Evolutionary conservation across 2,888 invertebrate species (phyloP).

Genomic region (Ormyrus rosae): DNA sequence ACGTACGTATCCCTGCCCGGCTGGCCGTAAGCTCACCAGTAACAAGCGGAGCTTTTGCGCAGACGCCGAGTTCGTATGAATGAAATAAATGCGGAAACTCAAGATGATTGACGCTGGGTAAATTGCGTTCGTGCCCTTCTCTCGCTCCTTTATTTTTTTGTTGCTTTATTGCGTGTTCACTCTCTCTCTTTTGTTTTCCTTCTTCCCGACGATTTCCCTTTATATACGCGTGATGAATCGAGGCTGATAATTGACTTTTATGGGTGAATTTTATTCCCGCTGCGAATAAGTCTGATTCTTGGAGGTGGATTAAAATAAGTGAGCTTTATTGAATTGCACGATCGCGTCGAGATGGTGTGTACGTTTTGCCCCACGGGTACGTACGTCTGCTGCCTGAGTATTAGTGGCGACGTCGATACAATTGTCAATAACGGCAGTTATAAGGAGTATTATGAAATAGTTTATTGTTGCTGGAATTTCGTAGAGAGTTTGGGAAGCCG

Average conservation of each 20-base stretch:
- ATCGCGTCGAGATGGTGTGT: neutral
- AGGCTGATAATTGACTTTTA: constrained; percentile 36
- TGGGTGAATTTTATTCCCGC: constrained; percentile 22
- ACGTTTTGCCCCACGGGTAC: neutral
- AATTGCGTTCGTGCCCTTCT: constrained; percentile 13
- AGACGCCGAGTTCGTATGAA: constrained; percentile 1
- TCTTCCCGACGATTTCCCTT: neutral
- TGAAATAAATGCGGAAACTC: constrained; percentile 37
- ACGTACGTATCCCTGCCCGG: constrained; percentile 50
- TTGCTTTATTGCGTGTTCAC: neutral
- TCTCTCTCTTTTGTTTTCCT: neutral
- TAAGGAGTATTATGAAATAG: constrained; percentile 13
- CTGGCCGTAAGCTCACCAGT: constrained; percentile 61
- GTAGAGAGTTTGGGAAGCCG: too few species aligned
- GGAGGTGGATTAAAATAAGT: constrained; percentile 31
- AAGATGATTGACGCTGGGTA: constrained; percentile 25
- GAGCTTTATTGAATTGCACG: constrained; percentile 20
- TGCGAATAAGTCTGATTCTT: neutral
- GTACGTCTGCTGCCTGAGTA: neutral
- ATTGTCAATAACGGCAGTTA: constrained; percentile 14
- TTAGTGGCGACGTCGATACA: constrained; percentile 10
- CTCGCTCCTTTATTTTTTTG: neutral
- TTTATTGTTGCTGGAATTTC: neutral
- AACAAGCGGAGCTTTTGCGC: neutral
- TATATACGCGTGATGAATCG: constrained; percentile 7